Evolutionary conservation across 2,797 vertebrate genomes (phyloP).

Genomic region (Chloroceryle amazona): DNA sequence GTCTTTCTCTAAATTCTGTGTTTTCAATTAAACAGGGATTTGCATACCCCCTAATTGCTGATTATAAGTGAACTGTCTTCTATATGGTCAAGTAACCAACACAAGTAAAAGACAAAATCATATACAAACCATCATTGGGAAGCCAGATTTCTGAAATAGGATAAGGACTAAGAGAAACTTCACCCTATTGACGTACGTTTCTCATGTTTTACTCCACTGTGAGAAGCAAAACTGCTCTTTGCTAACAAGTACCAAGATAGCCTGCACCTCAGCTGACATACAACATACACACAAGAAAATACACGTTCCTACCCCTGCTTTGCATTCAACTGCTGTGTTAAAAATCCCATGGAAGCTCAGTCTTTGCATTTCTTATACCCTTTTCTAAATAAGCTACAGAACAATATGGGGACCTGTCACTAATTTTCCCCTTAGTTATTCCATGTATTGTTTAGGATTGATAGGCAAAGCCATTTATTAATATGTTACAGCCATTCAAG

Average conservation of each 20-base stretch:
- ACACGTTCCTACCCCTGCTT: rapidly evolving
- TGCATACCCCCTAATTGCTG: neutral
- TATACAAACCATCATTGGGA: neutral
- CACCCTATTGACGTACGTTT: neutral
- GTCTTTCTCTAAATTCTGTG: neutral
- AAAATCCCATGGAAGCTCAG: neutral
- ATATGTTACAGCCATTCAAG: neutral
- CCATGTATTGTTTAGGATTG: neutral
- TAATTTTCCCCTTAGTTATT: neutral
- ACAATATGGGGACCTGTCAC: rapidly evolving
- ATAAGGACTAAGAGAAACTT: neutral
- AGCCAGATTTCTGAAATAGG: neutral
- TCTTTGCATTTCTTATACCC: neutral
- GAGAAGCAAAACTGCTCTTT: neutral
- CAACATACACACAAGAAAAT: neutral
- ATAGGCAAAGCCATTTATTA: neutral
- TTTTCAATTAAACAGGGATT: neutral
- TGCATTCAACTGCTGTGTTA: neutral
- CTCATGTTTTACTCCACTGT: neutral
- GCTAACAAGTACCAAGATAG: neutral
- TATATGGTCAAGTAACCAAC: neutral
- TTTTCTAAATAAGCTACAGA: neutral
- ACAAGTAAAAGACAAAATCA: neutral
- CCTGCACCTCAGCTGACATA: neutral
- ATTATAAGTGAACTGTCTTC: neutral